A percentile compares a stretch with the other conserved stretches of the same genome.
phyloP scores from a whole-genome alignment of 2,113 vertebrate genomes.

The Aplodontia rufa region DNA sequence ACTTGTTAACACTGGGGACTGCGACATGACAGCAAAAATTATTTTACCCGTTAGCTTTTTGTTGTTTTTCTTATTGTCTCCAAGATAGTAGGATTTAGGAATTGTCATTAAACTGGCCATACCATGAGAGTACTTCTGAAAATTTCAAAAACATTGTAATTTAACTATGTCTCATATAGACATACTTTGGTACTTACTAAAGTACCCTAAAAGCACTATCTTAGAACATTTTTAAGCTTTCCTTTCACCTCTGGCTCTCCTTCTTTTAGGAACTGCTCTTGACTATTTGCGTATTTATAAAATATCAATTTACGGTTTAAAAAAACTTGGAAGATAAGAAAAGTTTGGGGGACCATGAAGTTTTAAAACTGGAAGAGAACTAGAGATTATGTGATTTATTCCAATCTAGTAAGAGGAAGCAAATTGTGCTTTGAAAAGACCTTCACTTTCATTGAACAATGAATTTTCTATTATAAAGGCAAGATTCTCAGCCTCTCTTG shows the following conservation, averaged over 20 bases:
- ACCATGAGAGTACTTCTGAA: background rate
- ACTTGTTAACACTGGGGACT: background rate
- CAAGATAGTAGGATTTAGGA: background rate
- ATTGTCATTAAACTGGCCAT: background rate
- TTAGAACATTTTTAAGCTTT: background rate
- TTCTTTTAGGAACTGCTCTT: background rate
- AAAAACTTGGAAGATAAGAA: conserved; percentile 1
- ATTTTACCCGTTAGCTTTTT: background rate
- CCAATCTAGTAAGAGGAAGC: conserved; percentile 19
- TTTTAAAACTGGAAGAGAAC: conserved; percentile 19
- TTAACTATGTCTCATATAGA: background rate
- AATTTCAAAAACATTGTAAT: conserved; percentile 19
- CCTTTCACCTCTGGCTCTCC: background rate
- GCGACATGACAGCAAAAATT: background rate
- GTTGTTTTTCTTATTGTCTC: background rate
- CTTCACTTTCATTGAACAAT: conserved; percentile 53
- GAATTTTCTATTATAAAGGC: conserved; percentile 49
- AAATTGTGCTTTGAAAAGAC: conserved; percentile 50
- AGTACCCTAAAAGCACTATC: background rate
- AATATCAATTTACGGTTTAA: conserved; percentile 13
- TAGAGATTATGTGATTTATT: conserved; percentile 19
- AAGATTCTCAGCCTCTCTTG: conserved; percentile 34
- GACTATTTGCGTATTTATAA: conserved; percentile 2
- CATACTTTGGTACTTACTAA: background rate
- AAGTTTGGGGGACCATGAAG: background rate